These are phyloP conservation scores for Acanthosoma haemorrhoidale DNA, from an alignment of 2,888 invertebrate species.

Conservation along the genomic window DNA sequence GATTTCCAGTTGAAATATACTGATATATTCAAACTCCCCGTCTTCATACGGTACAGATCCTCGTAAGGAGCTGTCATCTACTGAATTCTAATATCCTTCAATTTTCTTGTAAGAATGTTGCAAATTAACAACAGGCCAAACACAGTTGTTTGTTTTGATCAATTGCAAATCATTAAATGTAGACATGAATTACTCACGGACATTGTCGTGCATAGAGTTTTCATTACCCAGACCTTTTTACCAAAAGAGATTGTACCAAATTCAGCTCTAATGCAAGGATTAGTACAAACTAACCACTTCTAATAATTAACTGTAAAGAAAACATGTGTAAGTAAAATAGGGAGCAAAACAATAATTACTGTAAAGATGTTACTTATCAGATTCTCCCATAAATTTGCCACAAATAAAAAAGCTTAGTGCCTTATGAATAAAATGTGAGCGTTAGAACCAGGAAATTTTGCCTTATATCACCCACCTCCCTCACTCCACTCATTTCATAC, in stretches of 20 bases:
- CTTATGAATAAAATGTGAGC: too few relatives aligned
- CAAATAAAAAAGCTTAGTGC: too few relatives aligned
- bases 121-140: background rate
- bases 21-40: slow-evolving; percentile 31
- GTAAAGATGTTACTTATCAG: too few relatives aligned
- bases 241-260: slow-evolving; percentile 52
- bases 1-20: slow-evolving; percentile 32
- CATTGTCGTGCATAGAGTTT: slow-evolving; percentile 51
- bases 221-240: slow-evolving; percentile 53
- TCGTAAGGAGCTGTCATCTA: slow-evolving; percentile 26
- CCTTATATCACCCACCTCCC: too few relatives aligned
- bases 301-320: slow-evolving; percentile 48
- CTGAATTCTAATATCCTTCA: slow-evolving; percentile 32
- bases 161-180: too few relatives aligned
- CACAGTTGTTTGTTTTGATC: too few relatives aligned
- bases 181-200: slow-evolving; percentile 35
- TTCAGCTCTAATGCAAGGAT: slow-evolving; percentile 48
- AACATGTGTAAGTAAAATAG: too few relatives aligned
- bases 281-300: slow-evolving; percentile 50
- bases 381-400: too few relatives aligned
- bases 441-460: too few relatives aligned
- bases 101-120: slow-evolving; percentile 35
- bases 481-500: too few relatives aligned
- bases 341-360: too few relatives aligned
- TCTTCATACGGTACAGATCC: slow-evolving; percentile 19